Base-by-base conservation (phyloP, 2,113 vertebrate genomes). In the Vidua macroura region DNA sequence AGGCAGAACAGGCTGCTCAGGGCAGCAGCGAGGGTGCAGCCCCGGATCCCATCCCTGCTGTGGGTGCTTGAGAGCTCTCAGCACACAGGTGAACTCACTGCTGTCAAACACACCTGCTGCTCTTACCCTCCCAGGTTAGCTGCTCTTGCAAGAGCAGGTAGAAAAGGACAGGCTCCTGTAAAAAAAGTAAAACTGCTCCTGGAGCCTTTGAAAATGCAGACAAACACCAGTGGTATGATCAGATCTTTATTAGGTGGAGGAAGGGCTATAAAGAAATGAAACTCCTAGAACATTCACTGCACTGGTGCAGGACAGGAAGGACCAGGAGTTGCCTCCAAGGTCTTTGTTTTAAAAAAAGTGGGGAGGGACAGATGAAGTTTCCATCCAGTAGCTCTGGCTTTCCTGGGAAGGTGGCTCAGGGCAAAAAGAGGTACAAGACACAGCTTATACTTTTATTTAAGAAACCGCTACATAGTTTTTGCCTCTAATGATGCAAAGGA, bases 201-300 rank as follows among this genome's bases (percentile, higher is more conserved):
- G 25, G 8, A 83, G 24, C n/a, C 39, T 63, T 80, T 53, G 82
- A 85, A 76, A 95, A 92, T 14, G 21, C 82, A 95, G 69, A 90
- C 92, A 58, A 88, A 97, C 62, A 76, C 72, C 31, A 16, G 22
- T 11, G 51, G 83, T 97, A 95, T 9, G 94, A 83, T 97, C 92
- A 97, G 95, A 95, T 95, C 64, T 98, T 98, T 98, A 98, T 98
- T 98, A 93, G 92, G 95, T 96, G 95, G 92, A 95, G 73, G 87
- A 67, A 75, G 86, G 95, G 93, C 86, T 89, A 76, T 49, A 96
- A 93, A 96, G 93, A 97, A 97, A 96, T 39, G 1, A 83, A 96
- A 96, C 73, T 79, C 76, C 88, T 91, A 87, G 76, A 97, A 84
- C 87, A 96, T 94, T 78, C 55, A 90, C 82, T 3, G 10, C 62